Evolutionary conservation across 2,888 invertebrate species (phyloP), one percentile per base, ranked within the genome.

Genomic region (Drosophila acutilabella): DNA sequence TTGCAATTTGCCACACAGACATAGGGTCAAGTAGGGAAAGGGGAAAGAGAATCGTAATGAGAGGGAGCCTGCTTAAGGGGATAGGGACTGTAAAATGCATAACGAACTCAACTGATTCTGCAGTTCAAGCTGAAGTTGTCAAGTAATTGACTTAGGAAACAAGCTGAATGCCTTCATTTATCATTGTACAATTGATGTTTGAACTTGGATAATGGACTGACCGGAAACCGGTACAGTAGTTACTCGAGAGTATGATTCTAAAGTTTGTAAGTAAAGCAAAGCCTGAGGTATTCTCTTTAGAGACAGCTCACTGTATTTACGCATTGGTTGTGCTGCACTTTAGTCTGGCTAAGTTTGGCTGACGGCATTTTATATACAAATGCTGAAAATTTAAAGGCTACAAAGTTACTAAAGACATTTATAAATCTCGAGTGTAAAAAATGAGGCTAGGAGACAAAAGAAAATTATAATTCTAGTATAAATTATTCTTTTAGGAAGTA

Each of bases 1-100:
- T 82, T 77, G 78, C 83, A 71, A 30, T 68, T 74, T 60, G 64
- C 14, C 26, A 30, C 10, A 44, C 45, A 65, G 48, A 56, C 48
- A 47, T 33, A 18, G 48, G 18, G 41, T 42, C 38, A 44, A 16
- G 40, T 23, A 7, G 30, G 7, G 8, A 8, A 30, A 8, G 30
- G 30, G 30, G 30, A 2, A 5, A 13, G 16, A 53, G 4, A 18
- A 64, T 36, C 13, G 20, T 13, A 50, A 14, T 40, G 40, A 6
- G 16, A 10, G 40, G 47, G 10, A 47, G 36, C 18, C 23, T 20
- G 36, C 13, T 18, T 16, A 26, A 45, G 48, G 64, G 23, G 30
- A 40, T 23, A 36, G 48, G 30, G 30, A 30, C 7, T 30, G 30
- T 30, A 38, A 58, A 60, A n/a, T 67, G 73, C 74, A 73, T 52